phyloP scores from a whole-genome alignment of 2,797 vertebrate genomes.

The Tapirus indicus region DNA sequence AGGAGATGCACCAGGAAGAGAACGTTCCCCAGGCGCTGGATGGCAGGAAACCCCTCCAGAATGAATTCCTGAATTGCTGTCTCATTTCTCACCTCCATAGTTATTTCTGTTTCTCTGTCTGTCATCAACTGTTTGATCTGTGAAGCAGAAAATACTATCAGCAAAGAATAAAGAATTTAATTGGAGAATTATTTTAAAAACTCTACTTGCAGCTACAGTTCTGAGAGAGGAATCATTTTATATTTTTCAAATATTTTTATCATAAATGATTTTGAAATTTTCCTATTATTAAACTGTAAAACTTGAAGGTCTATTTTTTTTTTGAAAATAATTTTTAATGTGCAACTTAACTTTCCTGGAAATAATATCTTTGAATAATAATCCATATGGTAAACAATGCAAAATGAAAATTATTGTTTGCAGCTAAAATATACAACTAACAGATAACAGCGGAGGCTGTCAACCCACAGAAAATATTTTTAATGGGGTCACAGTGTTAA shows the following conservation, averaged over 20 bases:
- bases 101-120: neutral
- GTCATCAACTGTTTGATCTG: neutral
- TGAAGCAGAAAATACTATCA: neutral
- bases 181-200: neutral
- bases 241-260: neutral
- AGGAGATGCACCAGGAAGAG: no score
- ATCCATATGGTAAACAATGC: neutral
- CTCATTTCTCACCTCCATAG: neutral
- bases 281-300: neutral
- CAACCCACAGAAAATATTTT: neutral
- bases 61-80: rapidly evolving
- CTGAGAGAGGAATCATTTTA: neutral
- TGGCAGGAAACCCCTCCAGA: no score
- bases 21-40: no score
- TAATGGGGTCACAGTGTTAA: neutral
- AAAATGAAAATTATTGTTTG: neutral
- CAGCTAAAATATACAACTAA: neutral
- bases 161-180: neutral
- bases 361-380: neutral
- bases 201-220: neutral
- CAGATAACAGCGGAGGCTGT: neutral
- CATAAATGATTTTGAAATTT: neutral
- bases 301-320: neutral
- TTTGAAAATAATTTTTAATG: neutral
- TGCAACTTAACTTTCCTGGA: neutral